Conservation (phyloP, 2,888 invertebrate genomes). For the Drosophila neotestacea region DNA sequence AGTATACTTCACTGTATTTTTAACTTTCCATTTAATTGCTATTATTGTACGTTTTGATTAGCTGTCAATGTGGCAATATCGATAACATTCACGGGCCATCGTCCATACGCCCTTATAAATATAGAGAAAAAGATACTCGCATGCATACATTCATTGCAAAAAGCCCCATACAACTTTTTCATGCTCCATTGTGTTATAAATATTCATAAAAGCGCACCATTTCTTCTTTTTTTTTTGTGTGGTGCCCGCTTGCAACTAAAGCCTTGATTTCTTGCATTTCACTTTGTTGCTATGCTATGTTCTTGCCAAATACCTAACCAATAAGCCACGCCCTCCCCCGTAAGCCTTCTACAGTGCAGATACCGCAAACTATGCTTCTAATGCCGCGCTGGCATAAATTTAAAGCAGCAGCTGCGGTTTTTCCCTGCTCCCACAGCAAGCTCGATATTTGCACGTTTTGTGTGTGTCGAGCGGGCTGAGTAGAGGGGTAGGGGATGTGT, state of each 20-base stretch:
- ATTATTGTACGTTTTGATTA: too few relatives aligned
- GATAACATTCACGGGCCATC: slow-evolving; percentile 33
- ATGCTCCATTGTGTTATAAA: slow-evolving; percentile 80
- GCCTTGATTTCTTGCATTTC: slow-evolving; percentile 77
- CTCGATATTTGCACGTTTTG: slow-evolving; percentile 40
- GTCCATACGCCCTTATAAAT: slow-evolving; percentile 21
- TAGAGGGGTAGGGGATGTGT: slow-evolving; percentile 22
- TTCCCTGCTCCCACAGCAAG: slow-evolving; percentile 46
- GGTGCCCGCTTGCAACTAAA: slow-evolving; percentile 55
- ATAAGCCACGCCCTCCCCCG: slow-evolving; percentile 52
- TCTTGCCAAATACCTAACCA: slow-evolving; percentile 66
- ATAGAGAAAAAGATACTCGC: slow-evolving; percentile 24
- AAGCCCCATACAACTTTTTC: slow-evolving; percentile 68
- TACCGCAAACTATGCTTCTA: slow-evolving; percentile 76
- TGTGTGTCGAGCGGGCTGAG: not conserved
- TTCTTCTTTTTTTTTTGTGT: slow-evolving; percentile 41
- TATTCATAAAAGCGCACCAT: slow-evolving; percentile 71
- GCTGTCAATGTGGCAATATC: slow-evolving; percentile 10
- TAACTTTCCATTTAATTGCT: too few relatives aligned
- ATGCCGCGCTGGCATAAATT: slow-evolving; percentile 78
- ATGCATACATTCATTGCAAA: slow-evolving; percentile 55
- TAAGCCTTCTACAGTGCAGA: slow-evolving; percentile 46
- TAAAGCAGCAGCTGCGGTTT: slow-evolving; percentile 80
- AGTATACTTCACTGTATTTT: too few relatives aligned
- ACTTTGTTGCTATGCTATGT: slow-evolving; percentile 44